Conservation (phyloP, 2,797 vertebrate genomes). For the Alcedo quadribrachys region DNA sequence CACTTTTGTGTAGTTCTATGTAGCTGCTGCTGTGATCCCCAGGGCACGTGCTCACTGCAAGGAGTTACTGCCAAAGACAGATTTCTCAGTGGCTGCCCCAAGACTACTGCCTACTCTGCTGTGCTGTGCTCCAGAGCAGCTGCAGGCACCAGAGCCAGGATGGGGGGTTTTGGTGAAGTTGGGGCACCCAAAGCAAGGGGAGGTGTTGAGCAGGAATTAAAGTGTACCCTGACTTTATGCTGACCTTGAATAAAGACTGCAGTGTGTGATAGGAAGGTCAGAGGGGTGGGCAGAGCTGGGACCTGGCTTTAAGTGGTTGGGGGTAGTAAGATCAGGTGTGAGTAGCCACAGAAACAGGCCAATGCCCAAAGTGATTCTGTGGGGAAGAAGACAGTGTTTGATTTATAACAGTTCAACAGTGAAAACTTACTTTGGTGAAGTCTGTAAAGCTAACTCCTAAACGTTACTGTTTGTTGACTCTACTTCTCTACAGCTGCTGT, state of each 20-base stretch:
- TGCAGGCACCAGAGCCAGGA: not conserved
- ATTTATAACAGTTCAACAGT: not conserved
- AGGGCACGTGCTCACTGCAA: not conserved
- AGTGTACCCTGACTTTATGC: not conserved
- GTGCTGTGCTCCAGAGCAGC: not conserved
- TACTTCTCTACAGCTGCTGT: not conserved
- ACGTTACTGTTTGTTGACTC: not conserved
- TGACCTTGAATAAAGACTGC: not conserved
- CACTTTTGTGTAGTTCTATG: not conserved
- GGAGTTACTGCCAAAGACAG: not conserved
- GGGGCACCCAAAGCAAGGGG: not conserved
- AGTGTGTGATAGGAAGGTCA: not conserved
- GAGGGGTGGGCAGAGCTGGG: not conserved
- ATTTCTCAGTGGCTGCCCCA: not conserved
- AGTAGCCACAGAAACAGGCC: not conserved
- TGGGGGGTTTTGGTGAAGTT: not conserved
- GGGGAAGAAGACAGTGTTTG: not conserved
- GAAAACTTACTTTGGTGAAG: not conserved
- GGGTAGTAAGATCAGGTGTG: not conserved
- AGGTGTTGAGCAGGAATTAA: not conserved
- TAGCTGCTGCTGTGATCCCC: not conserved
- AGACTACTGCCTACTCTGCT: not conserved
- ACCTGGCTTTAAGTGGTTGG: not conserved
- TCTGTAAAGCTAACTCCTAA: not conserved
- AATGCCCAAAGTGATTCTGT: not conserved